Percentiles rank a stretch among this genome's conserved stretches.
These are phyloP conservation scores for Habroteleia sp. DNA, from an alignment of 2,888 invertebrate species.

Conservation along the genomic window DNA sequence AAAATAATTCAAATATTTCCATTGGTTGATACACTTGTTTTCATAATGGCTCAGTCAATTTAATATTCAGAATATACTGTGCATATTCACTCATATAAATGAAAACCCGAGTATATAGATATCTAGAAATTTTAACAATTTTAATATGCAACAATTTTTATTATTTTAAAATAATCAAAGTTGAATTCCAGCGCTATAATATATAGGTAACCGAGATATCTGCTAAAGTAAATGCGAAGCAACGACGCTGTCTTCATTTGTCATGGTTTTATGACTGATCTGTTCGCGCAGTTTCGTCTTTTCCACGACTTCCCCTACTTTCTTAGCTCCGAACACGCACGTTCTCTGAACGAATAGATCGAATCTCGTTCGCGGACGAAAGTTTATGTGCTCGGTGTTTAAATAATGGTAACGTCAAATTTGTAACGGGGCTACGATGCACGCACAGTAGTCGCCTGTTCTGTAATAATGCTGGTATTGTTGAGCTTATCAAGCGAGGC, in stretches of 20 bases:
- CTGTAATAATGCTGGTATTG: conserved; percentile 79
- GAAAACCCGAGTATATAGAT: too few relatives aligned
- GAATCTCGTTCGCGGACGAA: conserved; percentile 33
- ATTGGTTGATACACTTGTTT: too few relatives aligned
- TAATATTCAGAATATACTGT: too few relatives aligned
- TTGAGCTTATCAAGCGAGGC: conserved; percentile 80
- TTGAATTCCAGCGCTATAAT: too few relatives aligned
- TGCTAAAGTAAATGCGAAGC: too few relatives aligned
- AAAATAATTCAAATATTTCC: too few relatives aligned
- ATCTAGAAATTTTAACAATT: too few relatives aligned
- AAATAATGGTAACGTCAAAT: conserved; percentile 71
- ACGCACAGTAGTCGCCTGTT: conserved; percentile 73
- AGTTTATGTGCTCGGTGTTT: conserved; percentile 51
- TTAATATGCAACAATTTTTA: too few relatives aligned
- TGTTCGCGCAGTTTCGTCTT: conserved; percentile 6
- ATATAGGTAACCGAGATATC: too few relatives aligned
- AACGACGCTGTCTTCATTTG: conserved; percentile 30
- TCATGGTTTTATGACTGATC: conserved; percentile 50
- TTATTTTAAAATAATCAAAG: too few relatives aligned
- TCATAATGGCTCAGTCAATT: too few relatives aligned
- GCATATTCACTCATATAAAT: too few relatives aligned
- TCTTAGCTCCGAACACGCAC: background rate
- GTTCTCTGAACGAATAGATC: conserved; percentile 35
- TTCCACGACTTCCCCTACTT: background rate
- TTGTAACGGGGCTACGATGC: conserved; percentile 71